Conservation (phyloP, 1,140 invertebrate species). For the Liolophura sinensis region DNA sequence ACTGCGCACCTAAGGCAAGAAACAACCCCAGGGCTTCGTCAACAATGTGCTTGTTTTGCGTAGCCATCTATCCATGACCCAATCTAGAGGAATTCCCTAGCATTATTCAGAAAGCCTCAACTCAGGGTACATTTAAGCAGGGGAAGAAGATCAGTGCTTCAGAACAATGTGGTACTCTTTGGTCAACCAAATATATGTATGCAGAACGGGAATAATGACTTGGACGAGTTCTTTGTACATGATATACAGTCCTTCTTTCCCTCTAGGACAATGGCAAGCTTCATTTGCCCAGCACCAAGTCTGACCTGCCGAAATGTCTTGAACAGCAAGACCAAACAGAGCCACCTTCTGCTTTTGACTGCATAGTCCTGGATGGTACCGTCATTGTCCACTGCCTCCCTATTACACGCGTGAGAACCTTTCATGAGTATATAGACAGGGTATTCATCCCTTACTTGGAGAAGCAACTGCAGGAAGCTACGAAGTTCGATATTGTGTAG, state of each 20-base stretch:
- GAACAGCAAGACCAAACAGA: slow-evolving; percentile 1
- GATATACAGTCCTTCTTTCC: slow-evolving; percentile 14
- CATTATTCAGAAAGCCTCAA: slow-evolving; percentile 13
- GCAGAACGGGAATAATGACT: slow-evolving; percentile 8
- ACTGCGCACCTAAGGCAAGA: neutral
- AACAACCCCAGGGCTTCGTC: slow-evolving; percentile 10
- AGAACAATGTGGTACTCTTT: too few relatives aligned
- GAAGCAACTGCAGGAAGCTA: neutral
- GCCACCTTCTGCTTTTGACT: slow-evolving; percentile 1
- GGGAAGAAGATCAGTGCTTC: too few relatives aligned
- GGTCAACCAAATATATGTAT: too few relatives aligned
- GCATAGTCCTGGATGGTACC: slow-evolving; percentile 10
- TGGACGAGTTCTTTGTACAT: slow-evolving; percentile 15
- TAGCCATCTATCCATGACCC: too few relatives aligned
- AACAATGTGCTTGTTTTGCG: slow-evolving; percentile 1
- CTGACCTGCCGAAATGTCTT: slow-evolving; percentile 7
- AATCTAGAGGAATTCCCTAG: slow-evolving; percentile 1
- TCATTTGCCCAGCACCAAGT: slow-evolving; percentile 2
- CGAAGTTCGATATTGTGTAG: neutral
- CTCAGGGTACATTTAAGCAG: neutral
- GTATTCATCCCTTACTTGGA: neutral
- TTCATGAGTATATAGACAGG: neutral
- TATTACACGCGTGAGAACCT: neutral
- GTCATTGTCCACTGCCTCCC: neutral
- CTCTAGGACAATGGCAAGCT: slow-evolving; percentile 9